Conservation (phyloP, 92 coral and sea anemone species). For the Bergia sp. region DNA sequence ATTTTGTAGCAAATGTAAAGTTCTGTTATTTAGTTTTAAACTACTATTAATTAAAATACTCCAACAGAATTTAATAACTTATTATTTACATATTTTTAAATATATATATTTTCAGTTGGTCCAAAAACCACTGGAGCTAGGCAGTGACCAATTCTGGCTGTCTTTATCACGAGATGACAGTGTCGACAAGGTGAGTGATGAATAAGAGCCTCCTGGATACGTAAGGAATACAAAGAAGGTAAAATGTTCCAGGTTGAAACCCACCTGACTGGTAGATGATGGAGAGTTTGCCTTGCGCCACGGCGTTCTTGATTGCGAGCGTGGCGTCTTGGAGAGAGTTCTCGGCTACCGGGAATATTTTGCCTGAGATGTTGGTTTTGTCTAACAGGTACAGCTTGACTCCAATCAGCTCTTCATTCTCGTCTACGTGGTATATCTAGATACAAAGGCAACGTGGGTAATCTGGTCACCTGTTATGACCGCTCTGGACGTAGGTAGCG, state of each 20-base stretch:
- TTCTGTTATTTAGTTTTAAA: no score
- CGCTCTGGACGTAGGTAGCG: background rate
- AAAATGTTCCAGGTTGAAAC: background rate
- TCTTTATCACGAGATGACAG: no score
- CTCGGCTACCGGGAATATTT: background rate
- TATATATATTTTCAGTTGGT: no score
- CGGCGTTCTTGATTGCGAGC: background rate
- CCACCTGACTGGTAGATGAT: background rate
- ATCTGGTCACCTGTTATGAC: background rate
- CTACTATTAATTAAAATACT: no score
- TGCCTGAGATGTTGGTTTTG: background rate
- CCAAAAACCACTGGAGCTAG: no score
- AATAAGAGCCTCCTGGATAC: background rate
- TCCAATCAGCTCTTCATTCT: background rate
- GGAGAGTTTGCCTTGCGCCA: background rate
- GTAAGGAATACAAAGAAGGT: background rate
- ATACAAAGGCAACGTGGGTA: background rate
- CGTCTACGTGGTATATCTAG: conserved; percentile 9
- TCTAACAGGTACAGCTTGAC: conserved; percentile 11
- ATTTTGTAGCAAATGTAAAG: no score
- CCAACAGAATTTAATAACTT: no score
- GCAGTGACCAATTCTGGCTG: no score
- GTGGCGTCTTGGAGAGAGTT: background rate
- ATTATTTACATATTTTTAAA: no score
- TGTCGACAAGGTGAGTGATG: no score